These are phyloP conservation scores for Nasonia oneida DNA, from an alignment of 2,888 invertebrate species.

Conservation along the genomic window DNA sequence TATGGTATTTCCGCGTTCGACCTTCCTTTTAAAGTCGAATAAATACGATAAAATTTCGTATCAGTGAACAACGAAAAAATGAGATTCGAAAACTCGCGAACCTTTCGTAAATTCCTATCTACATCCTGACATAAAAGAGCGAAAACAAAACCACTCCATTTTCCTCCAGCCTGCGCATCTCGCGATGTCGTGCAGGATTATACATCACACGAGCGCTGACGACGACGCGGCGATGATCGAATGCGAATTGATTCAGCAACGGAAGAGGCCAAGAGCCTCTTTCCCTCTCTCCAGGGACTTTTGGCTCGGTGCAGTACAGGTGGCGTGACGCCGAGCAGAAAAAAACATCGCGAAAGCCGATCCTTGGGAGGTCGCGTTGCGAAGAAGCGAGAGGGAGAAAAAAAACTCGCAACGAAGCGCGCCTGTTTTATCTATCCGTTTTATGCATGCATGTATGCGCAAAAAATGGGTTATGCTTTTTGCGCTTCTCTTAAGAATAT, in stretches of 20 bases:
- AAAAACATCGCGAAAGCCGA: background rate
- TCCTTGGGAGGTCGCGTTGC: background rate
- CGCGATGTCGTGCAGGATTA: background rate
- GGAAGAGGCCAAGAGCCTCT: background rate
- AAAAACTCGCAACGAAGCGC: background rate
- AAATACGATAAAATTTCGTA: too few species aligned
- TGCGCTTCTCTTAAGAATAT: slow-evolving; percentile 1
- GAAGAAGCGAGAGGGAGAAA: background rate
- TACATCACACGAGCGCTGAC: background rate
- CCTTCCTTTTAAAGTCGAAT: background rate
- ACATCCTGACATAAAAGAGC: background rate
- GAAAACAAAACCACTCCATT: background rate
- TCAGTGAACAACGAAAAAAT: too few species aligned
- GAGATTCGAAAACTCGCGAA: too few species aligned
- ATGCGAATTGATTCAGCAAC: slow-evolving; percentile 7
- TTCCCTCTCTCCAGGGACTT: background rate
- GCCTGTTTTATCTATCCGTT: background rate
- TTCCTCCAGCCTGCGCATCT: background rate
- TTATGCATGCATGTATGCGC: background rate
- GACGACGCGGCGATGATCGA: slow-evolving; percentile 1
- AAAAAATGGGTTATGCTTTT: background rate
- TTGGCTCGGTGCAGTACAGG: background rate
- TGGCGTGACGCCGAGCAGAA: background rate
- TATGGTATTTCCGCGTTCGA: background rate
- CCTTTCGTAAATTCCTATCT: background rate